Base-by-base conservation (phyloP, 2,888 invertebrate genomes). In the Invenusta paracnida region DNA sequence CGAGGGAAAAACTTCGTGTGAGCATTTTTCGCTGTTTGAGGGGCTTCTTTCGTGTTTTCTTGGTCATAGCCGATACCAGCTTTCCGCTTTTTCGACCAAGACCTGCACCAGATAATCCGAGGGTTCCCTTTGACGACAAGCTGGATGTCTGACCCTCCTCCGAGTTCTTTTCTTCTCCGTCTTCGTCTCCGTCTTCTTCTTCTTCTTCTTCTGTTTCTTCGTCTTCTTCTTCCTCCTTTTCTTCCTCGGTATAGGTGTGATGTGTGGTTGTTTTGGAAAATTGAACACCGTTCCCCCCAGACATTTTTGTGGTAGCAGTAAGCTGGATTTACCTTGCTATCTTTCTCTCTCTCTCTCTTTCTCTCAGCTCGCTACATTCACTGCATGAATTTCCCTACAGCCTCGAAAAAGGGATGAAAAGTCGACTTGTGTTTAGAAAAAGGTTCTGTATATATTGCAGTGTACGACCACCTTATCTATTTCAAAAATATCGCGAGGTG, bases 1-100 rank as follows among this genome's bases (percentile, higher is more conserved):
- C 85, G n/a, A 85, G 48, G 13, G 85, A 85, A 66, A 85, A 85
- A 27, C 82, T 48, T 28, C 85, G 83, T 48, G 5, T 48, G 5
- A 48, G 48, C 48, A 48, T 48, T 48, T 48, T 48, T 5, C 48
- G 48, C 48, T 48, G 48, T 48, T 48, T 48, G 17, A 48, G 5
- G 48, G 48, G 48, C 48, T 48, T 5, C 17, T 48, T 48, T 5
- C 48, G 48, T 11, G 48, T 48, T 5, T 17, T 5, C 17, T 48
- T 48, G 48, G 48, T 11, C 48, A 48, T 48, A 17, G 48, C 48
- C 5, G 48, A 48, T 48, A 48, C 48, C 48, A 48, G 48, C 17
- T 48, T 48, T 48, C 48, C 48, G 48, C 48, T 48, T n/a, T n/a
- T n/a, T n/a, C n/a, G n/a, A n/a, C n/a, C n/a, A n/a, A n/a, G n/a